Conservation (phyloP, 2,797 vertebrate genomes). For the Lagocephalus sceleratus region DNA sequence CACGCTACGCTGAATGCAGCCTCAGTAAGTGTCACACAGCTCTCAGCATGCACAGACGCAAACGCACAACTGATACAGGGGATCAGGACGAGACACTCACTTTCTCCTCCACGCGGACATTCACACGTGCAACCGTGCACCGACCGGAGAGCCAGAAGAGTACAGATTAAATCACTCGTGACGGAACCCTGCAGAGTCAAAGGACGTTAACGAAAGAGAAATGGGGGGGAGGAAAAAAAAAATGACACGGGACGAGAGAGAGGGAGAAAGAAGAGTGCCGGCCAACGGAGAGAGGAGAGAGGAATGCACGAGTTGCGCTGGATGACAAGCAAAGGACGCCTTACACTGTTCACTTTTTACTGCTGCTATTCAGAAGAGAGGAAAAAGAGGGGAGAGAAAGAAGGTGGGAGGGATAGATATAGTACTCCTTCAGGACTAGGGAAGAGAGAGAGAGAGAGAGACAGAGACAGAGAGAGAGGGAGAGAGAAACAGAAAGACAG, state of each 20-base stretch:
- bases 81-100: constrained; percentile 60
- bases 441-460: neutral
- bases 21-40: constrained; percentile 38
- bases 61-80: constrained; percentile 35
- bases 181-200: constrained; percentile 50
- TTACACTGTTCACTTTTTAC: constrained; percentile 57
- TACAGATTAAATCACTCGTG: constrained; percentile 57
- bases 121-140: constrained; percentile 41
- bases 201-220: constrained; percentile 28
- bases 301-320: constrained; percentile 44
- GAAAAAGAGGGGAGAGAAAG: constrained; percentile 8
- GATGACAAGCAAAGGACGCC: constrained; percentile 31
- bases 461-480: neutral
- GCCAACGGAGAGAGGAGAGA: constrained; percentile 7
- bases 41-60: constrained; percentile 38
- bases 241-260: constrained; percentile 6
- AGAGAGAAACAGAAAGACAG: neutral
- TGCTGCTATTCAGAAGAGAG: constrained; percentile 34
- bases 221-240: neutral
- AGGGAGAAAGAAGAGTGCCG: constrained; percentile 29
- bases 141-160: constrained; percentile 47
- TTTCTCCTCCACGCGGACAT: constrained; percentile 72
- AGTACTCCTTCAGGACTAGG: neutral
- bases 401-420: constrained; percentile 3
- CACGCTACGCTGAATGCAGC: constrained; percentile 33